These are phyloP conservation scores for Anthoptus insignis DNA, from an alignment of 2,888 invertebrate species.

Conservation along the genomic window DNA sequence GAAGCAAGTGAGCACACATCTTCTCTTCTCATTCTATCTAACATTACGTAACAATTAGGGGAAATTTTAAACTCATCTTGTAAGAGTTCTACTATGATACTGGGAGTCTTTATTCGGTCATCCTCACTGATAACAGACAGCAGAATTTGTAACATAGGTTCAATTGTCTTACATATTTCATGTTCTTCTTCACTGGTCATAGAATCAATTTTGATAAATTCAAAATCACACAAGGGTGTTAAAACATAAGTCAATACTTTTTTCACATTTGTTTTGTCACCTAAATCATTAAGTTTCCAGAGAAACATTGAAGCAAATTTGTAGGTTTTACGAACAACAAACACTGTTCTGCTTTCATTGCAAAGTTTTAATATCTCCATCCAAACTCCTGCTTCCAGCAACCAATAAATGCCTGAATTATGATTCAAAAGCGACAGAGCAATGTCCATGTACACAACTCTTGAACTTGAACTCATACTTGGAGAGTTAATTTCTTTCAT, in stretches of 20 bases:
- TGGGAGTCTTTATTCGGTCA: constrained; percentile 71
- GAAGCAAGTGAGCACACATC: constrained; percentile 76
- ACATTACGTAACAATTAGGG: constrained; percentile 67
- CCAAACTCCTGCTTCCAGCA: constrained; percentile 89
- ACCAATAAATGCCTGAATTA: constrained; percentile 88
- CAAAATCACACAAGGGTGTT: constrained; percentile 86
- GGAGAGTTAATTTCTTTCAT: constrained; percentile 64
- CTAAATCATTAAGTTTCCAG: constrained; percentile 82
- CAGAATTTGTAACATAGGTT: constrained; percentile 87
- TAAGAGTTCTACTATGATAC: constrained; percentile 61
- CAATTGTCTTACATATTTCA: constrained; percentile 81
- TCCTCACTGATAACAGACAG: constrained; percentile 84
- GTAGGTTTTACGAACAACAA: constrained; percentile 90
- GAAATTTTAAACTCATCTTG: constrained; percentile 68
- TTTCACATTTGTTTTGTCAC: constrained; percentile 72
- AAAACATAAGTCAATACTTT: constrained; percentile 84
- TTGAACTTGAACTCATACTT: constrained; percentile 86
- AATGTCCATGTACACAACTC: constrained; percentile 89
- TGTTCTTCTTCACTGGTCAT: constrained; percentile 81
- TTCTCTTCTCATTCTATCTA: constrained; percentile 74
- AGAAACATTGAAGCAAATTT: constrained; percentile 88
- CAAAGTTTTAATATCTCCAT: constrained; percentile 88
- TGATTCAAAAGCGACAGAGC: constrained; percentile 88
- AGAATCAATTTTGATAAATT: constrained; percentile 80
- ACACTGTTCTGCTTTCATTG: constrained; percentile 90